Evolutionary conservation across 2,888 invertebrate species (phyloP).

Genomic region (Sericinus montela): DNA sequence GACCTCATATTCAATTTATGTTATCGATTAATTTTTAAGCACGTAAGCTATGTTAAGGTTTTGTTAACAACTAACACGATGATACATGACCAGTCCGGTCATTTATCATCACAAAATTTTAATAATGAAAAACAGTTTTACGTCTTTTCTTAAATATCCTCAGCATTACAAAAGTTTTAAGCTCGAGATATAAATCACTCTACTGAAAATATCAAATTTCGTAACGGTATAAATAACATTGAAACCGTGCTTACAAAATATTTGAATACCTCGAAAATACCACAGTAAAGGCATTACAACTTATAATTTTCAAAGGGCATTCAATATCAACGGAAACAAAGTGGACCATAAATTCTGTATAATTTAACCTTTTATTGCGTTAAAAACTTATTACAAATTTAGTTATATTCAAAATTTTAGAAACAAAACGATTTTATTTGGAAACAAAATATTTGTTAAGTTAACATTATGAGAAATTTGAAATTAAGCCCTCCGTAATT

Average conservation of each 20-base stretch:
- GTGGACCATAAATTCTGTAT: conserved; percentile 44
- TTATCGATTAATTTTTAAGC: no score
- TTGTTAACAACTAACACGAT: no score
- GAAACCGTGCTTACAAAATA: neutral
- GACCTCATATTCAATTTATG: no score
- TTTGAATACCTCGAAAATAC: conserved; percentile 5
- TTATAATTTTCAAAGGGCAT: conserved; percentile 37
- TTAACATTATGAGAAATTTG: neutral
- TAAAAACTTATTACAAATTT: conserved; percentile 23
- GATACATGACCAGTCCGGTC: no score
- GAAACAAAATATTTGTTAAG: neutral
- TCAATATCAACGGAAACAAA: conserved; percentile 37
- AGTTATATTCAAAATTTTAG: conserved; percentile 16
- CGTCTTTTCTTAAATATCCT: no score
- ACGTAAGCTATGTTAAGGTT: no score
- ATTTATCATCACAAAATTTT: no score
- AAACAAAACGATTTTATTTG: neutral
- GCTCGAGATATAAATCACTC: no score
- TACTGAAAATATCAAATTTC: no score
- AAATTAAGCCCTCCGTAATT: neutral
- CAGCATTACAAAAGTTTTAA: no score
- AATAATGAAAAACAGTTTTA: no score
- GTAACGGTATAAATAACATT: conserved; percentile 8
- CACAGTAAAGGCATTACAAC: conserved; percentile 24
- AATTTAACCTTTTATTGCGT: conserved; percentile 38